Evolutionary conservation across 1,140 invertebrate species (phyloP).

Genomic region (Bombus confusus): DNA sequence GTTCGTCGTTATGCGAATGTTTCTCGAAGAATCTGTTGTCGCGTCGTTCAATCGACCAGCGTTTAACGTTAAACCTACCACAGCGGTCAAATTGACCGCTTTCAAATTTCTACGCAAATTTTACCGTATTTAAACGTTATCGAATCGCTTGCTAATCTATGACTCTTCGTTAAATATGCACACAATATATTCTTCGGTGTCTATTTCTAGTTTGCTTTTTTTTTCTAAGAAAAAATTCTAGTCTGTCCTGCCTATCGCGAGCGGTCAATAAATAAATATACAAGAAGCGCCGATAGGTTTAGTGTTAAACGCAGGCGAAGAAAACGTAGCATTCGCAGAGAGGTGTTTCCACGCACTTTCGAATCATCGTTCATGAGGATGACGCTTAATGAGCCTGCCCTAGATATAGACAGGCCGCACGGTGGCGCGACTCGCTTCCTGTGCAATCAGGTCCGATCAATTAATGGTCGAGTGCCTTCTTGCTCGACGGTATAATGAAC

Average conservation of each 20-base stretch:
- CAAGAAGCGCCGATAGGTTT: no score
- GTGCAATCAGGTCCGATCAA: constrained; percentile 51
- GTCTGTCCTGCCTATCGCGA: no score
- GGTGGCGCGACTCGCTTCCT: constrained; percentile 60
- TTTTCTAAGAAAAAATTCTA: no score
- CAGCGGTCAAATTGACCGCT: no score
- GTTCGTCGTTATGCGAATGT: neutral
- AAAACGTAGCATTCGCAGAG: neutral
- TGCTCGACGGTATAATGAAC: constrained; percentile 27
- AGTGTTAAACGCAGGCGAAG: neutral
- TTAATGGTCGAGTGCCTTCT: constrained; percentile 42
- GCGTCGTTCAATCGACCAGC: neutral
- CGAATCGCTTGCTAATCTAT: no score
- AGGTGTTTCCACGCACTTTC: constrained; percentile 39
- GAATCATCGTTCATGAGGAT: constrained; percentile 42
- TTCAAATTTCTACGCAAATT: no score
- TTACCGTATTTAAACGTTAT: no score
- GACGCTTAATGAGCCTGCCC: constrained; percentile 56
- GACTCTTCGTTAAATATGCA: no score
- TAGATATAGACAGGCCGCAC: constrained; percentile 48
- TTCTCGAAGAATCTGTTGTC: neutral
- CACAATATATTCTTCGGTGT: no score
- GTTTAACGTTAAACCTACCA: no score
- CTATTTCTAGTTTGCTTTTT: no score
- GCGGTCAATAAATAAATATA: no score